Evolutionary conservation across 2,797 vertebrate species (phyloP), one percentile per base, ranked within the genome.

Genomic region (Benthosema pterotum): DNA sequence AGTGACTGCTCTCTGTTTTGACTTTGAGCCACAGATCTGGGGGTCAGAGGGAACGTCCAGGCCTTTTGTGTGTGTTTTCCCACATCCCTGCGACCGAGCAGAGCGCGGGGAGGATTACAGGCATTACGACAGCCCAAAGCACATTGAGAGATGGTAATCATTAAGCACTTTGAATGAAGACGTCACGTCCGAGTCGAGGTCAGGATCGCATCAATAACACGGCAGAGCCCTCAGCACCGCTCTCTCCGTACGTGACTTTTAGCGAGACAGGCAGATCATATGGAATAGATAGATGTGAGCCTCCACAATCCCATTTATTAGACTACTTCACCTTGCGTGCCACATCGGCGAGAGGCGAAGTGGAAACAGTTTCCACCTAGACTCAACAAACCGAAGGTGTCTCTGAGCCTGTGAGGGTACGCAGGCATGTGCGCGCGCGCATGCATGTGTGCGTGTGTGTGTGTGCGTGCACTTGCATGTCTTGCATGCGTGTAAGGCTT

Each of bases 221-320:
- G 25, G 59, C 15, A 38, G 71, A 60, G n/a, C 74, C 62, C 43
- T 69, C 66, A 74, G 52, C 77, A 59, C 51, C 48, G 22, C 52
- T 56, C 60, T 67, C 53, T 50, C n/a, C n/a, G 55, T 65, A 72
- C 76, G 80, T 86, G 87, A 89, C 84, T 88, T 83, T 83, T 76
- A 82, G 80, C 76, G 69, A 62, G 18, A 60, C 71, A 69, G 81
- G 84, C 75, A 77, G 72, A 87, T 91, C 83, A 90, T 83, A 86
- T 89, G 88, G 83, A 83, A 84, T 46, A 88, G 63, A 90, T 85
- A 84, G 82, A 88, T 54, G 58, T 64, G 70, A 85, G 74, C 67
- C 69, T 61, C 56, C 14, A n/a, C 47, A 69, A 79, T 80, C 72
- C 64, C 56, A 83, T 87, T 85, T 83, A 86, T 80, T 82, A 68